Base-by-base conservation (phyloP, 2,888 invertebrate genomes). In the Eupithecia pulchellata region DNA sequence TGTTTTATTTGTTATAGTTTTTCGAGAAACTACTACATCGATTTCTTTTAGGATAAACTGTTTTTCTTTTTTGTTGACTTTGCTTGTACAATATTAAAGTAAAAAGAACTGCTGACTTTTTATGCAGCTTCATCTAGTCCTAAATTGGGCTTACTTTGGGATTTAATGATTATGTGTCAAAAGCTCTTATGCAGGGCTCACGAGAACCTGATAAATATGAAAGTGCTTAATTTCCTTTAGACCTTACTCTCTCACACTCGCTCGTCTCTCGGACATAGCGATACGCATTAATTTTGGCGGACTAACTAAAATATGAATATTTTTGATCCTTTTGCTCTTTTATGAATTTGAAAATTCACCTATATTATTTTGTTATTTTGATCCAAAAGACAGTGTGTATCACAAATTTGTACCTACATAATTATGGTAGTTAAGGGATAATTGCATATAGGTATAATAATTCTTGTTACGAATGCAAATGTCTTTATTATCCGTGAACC, bases 1-100 rank as follows among this genome's bases (percentile, higher is more conserved):
- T 30, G 30, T 36, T 61, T 34, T 20, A 65, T 60, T 32, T 20
- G 60, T 60, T 60, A n/a, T 30, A 30, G 30, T 30, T 58, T 57
- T 30, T 30, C 8, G 32, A 29, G 60, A 60, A 11, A n/a, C 60
- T 30, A 17, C 32, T 30, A 17, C 30, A 32, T 60, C 11, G n/a
- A 9, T 57, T 55, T 55, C 9, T 47, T 47, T 20, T 11, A 20
- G 42, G 9, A 25, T 25, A 25, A 20, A 25, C 25, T 25, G 13
- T 11, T 52, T 25, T 25, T 52, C 4, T 52, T 25, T 25, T 42
- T 25, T 25, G 52, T 25, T 13, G 13, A 9, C 20, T 42, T n/a
- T 9, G 17, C n/a, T n/a, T n/a, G n/a, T n/a, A n/a, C n/a, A n/a
- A n/a, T n/a, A n/a, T n/a, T 39, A 39, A 39, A 39, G 17, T 17